Evolutionary conservation across 2,113 vertebrate species (phyloP), one percentile per base, ranked within the genome.

Genomic region (Nesoenas mayeri): DNA sequence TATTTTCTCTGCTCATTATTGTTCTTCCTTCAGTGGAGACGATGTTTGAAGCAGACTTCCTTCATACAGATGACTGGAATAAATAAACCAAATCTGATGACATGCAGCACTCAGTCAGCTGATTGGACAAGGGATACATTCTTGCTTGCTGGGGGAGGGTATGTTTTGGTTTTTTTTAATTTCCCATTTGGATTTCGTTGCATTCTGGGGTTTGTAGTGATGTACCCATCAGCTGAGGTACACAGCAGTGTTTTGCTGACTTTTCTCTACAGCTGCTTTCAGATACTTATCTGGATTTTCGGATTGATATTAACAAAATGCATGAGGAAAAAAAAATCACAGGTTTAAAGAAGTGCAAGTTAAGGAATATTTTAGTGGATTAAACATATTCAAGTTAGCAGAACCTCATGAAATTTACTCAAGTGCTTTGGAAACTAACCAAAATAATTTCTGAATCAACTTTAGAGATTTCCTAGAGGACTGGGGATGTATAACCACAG

Each of bases 1-100:
- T 74, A 73, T 71, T 73, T 91, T 72, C 44, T 80, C 88, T 85
- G 28, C n/a, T 89, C 36, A 56, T 87, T 72, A 48, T 51, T 88
- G 8, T 54, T 79, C 58, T 67, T 95, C 57, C 40, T 61, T 51
- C 40, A 65, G 48, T 26, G 85, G 28, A 79, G 78, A 38, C 48
- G 89, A 66, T 54, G 81, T 84, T 48, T 93, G 73, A 86, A 89
- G 50, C 38, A 85, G 78, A 36, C 47, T 85, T 85, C 17, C 19
- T 60, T 67, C 10, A 1, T 57, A 26, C 80, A 80, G 42, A 50
- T 73, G 53, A 40, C 47, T 85, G 72, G 26, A 15, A 86, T 62
- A 70, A 96, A 81, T n/a, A 38, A 81, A 89, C n/a, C 18, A 29
- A 34, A 42, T 11, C 12, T 21, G 15, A 8, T 0, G 0, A 29